A percentile compares a stretch with the other conserved stretches of the same genome.
These are phyloP conservation scores for Alouatta palliata DNA, from an alignment of 2,113 vertebrate genomes.

Conservation along the genomic window DNA sequence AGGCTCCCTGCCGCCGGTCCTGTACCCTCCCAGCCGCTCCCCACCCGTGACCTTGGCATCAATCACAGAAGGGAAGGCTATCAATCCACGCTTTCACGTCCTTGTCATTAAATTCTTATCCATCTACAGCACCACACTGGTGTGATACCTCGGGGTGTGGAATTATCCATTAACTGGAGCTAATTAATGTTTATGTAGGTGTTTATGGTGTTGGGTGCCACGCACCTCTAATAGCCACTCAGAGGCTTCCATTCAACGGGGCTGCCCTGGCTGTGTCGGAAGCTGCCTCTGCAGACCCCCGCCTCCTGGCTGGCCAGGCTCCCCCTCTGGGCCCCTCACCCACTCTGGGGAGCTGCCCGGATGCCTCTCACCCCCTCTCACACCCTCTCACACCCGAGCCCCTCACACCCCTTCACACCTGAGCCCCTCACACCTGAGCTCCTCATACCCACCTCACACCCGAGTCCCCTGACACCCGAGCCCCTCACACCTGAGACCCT, in stretches of 20 bases:
- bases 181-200: constrained; percentile 43
- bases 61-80: neutral
- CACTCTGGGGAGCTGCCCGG: neutral
- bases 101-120: constrained; percentile 61
- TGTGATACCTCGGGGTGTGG: neutral
- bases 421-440: too few species aligned
- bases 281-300: too few species aligned
- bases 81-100: neutral
- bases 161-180: constrained; percentile 70
- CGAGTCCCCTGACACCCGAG: too few species aligned
- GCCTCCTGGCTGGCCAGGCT: neutral
- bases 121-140: neutral
- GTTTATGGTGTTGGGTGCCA: neutral
- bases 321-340: neutral
- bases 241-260: neutral
- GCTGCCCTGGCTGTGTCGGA: neutral
- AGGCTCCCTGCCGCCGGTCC: neutral
- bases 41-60: constrained; percentile 31
- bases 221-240: neutral
- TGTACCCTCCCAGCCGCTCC: fast-evolving
- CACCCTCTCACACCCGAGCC: too few species aligned
- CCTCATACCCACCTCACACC: too few species aligned
- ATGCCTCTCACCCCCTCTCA: neutral
- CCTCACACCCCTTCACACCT: too few species aligned
- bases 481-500: too few species aligned